These are phyloP conservation scores for Anguilla pacifica DNA, from an alignment of 2,797 vertebrate species.

Conservation along the genomic window DNA sequence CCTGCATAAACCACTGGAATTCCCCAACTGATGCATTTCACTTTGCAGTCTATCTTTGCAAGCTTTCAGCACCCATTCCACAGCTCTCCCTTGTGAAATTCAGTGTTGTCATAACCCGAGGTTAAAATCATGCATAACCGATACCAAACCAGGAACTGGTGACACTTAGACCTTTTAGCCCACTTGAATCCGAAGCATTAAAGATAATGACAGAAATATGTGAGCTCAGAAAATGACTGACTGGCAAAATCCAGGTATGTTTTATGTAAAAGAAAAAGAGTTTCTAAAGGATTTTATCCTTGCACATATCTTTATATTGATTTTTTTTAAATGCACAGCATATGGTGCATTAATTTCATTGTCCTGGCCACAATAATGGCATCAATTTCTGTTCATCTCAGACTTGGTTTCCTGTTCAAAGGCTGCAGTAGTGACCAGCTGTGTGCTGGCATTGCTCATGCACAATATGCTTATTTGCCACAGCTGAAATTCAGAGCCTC, in stretches of 20 bases:
- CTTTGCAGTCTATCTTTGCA: not conserved
- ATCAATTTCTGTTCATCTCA: conserved; percentile 12
- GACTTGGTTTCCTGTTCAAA: not conserved
- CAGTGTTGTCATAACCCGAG: not conserved
- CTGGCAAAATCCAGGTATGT: not conserved
- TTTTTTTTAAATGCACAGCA: not conserved
- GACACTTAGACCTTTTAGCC: conserved; percentile 6
- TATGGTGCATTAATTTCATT: not conserved
- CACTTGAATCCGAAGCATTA: conserved; percentile 6
- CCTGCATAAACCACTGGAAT: not conserved
- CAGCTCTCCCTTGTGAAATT: not conserved
- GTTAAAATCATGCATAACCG: not conserved
- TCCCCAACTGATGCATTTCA: not conserved
- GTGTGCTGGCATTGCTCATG: conserved; percentile 26
- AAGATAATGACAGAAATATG: not conserved
- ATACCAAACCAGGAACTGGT: not conserved
- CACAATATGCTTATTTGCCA: conserved; percentile 26
- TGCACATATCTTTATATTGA: not conserved
- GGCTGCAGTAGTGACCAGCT: not conserved
- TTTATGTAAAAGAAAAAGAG: not conserved
- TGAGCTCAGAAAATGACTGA: not conserved
- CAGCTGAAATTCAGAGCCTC: conserved; percentile 6
- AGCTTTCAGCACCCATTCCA: not conserved
- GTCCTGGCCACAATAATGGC: not conserved
- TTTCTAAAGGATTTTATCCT: not conserved